phyloP scores from a whole-genome alignment of 2,797 vertebrate genomes.

The Trematomus bernacchii region DNA sequence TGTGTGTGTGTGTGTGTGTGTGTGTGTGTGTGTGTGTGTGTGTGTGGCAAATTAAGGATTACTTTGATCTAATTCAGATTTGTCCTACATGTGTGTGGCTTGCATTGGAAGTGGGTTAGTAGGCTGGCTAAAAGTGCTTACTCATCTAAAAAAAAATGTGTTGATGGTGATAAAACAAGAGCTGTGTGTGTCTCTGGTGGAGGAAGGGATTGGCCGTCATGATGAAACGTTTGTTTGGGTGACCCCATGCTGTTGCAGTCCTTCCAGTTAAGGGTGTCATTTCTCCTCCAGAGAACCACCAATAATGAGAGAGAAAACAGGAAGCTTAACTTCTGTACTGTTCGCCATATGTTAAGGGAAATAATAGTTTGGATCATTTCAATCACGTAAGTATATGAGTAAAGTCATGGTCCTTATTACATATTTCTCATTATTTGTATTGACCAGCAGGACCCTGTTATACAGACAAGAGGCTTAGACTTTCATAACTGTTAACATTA shows the following conservation, averaged over 20 bases:
- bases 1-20: slow-evolving; percentile 6
- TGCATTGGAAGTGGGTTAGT: slow-evolving; percentile 66
- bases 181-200: slow-evolving; percentile 1
- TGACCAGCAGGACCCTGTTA: slow-evolving; percentile 18
- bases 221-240: slow-evolving; percentile 35
- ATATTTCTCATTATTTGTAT: slow-evolving; percentile 33
- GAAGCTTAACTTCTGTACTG: neutral
- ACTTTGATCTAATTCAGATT: slow-evolving; percentile 37
- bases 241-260: slow-evolving; percentile 23
- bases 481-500: slow-evolving; percentile 28
- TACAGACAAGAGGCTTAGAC: neutral
- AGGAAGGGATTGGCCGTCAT: slow-evolving; percentile 31
- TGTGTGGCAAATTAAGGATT: neutral
- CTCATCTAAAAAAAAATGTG: slow-evolving; percentile 34
- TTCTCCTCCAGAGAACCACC: slow-evolving; percentile 30
- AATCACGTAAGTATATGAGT: slow-evolving; percentile 19
- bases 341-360: neutral
- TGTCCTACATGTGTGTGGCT: neutral
- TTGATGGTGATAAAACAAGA: slow-evolving; percentile 30
- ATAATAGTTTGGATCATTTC: neutral
- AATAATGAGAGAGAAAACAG: slow-evolving; percentile 13
- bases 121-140: slow-evolving; percentile 50
- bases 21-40: slow-evolving; percentile 4
- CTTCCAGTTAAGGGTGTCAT: slow-evolving; percentile 61
- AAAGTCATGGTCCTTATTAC: slow-evolving; percentile 25